Percentiles rank a stretch among this genome's conserved stretches.
Evolutionary conservation across 1,140 invertebrate genomes (phyloP).

Genomic region (Hypothenemus hampei): DNA sequence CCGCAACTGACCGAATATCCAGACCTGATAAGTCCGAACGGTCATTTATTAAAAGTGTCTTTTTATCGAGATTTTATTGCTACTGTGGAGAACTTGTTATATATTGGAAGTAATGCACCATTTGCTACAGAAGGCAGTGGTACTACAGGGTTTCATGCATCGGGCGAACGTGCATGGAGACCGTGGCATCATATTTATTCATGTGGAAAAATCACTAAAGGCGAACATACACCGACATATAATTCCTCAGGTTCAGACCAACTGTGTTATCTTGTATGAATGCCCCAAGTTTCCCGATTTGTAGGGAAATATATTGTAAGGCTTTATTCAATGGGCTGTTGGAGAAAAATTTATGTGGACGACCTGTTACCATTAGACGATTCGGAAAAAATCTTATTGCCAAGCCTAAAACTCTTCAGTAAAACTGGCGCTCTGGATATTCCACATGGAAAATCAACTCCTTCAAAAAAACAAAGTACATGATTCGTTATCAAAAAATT

Average conservation of each 20-base stretch:
- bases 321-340: slow-evolving; percentile 39
- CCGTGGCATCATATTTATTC: slow-evolving; percentile 43
- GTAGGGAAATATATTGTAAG: slow-evolving; percentile 41
- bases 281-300: background rate
- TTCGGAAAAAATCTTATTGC: slow-evolving; percentile 31
- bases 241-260: slow-evolving; percentile 36
- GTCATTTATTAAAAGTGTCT: slow-evolving; percentile 33
- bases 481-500: too few species aligned
- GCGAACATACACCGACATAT: slow-evolving; percentile 31
- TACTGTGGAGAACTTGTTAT: slow-evolving; percentile 33
- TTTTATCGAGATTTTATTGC: slow-evolving; percentile 38
- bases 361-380: slow-evolving; percentile 37
- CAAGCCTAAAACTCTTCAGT: too few species aligned
- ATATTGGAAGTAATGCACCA: slow-evolving; percentile 27
- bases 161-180: slow-evolving; percentile 30
- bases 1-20: slow-evolving; percentile 18
- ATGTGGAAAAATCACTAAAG: slow-evolving; percentile 32
- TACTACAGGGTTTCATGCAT: slow-evolving; percentile 24
- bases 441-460: too few species aligned
- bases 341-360: slow-evolving; percentile 40
- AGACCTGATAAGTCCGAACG: slow-evolving; percentile 30
- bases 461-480: too few species aligned
- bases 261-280: too few species aligned
- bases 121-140: slow-evolving; percentile 32
- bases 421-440: too few species aligned